Evolutionary conservation across 2,888 invertebrate species (phyloP), one percentile per base, ranked within the genome.

Genomic region (Melanophora roralis): DNA sequence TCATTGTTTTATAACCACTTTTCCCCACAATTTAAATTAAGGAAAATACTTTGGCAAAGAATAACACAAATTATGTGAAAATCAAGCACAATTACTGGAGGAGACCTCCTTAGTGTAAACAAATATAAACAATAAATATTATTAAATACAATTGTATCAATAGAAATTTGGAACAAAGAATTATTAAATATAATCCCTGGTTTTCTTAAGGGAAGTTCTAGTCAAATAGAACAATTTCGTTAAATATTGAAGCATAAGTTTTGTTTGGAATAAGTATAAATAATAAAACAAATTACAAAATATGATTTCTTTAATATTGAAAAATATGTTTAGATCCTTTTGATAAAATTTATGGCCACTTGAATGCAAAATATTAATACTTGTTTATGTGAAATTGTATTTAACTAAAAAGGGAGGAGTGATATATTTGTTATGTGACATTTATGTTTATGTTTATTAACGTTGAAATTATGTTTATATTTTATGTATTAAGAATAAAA

Each of bases 1-100:
- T 53, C 57, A 55, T 49, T 40, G 32, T 11, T 34, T 62, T 62
- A 34, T 45, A 27, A 23, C 21, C 7, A 6, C 9, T 14, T 2
- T 47, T 12, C 3, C 27, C 27, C 1, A 43, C n/a, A 32, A 27
- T 6, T 1, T 3, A 34, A 53, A 36, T 43, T 6, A 45, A 62
- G 9, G 12, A 16, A 1, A 45, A 11, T 16, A 27, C n/a, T 23
- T 11, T 21, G 4, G 14, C 27, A n/a, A 8, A 49, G 16, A 40
- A 32, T 12, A 40, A 67, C 62, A 36, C 23, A 38, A 62, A 68
- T 68, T 62, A 55, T 64, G 69, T 55, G 38, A 67, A 68, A 64
- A 62, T 57, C 62, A 76, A 55, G 57, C 34, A 55, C 62, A 65
- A 64, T 69, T 69, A 76, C 23, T 43, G 45, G 27, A 14, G 49